Conservation (phyloP, 2,113 vertebrate genomes). For the Tragulus kanchil region DNA sequence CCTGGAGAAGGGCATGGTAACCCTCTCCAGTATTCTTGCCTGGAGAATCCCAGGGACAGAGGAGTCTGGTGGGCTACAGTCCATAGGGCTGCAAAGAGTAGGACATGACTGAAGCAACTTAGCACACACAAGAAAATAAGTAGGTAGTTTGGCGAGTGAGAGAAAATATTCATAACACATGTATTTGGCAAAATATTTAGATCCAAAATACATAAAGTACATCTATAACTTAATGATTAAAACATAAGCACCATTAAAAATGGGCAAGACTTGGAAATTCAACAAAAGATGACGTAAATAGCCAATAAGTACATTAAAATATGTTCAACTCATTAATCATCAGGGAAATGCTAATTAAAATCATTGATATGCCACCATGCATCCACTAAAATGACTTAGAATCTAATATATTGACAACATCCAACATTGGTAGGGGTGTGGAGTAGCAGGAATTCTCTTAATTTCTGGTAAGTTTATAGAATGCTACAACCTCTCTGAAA, state of each 20-base stretch:
- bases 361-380: neutral
- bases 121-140: neutral
- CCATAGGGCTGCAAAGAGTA: no score
- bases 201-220: neutral
- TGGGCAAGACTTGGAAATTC: neutral
- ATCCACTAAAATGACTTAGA: neutral
- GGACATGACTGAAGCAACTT: no score
- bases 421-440: neutral
- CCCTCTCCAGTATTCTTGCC: no score
- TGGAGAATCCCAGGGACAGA: no score
- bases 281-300: neutral
- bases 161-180: neutral
- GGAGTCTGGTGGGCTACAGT: no score
- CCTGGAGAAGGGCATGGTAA: no score
- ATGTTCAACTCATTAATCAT: neutral
- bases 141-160: neutral
- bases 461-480: neutral
- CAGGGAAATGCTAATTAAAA: conserved; percentile 1
- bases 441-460: neutral
- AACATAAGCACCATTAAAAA: neutral
- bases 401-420: neutral
- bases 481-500: neutral
- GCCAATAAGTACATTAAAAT: conserved; percentile 12
- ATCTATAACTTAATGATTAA: neutral
- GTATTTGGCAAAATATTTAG: neutral